phyloP scores from a whole-genome alignment of 2,113 vertebrate genomes.

The Mus pahari region DNA sequence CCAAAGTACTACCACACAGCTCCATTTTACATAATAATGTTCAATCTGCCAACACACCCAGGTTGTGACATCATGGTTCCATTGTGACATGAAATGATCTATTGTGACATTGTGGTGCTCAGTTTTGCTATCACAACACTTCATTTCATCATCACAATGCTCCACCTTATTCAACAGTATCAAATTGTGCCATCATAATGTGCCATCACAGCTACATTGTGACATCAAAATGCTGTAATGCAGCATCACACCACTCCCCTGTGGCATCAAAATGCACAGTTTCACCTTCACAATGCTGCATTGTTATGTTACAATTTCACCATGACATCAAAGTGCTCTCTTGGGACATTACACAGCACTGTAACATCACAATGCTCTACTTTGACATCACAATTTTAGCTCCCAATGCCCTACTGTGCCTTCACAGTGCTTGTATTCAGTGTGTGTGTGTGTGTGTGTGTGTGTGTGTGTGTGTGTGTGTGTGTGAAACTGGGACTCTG shows the following conservation, averaged over 20 bases:
- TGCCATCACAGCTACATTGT: background rate
- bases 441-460: background rate
- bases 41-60: background rate
- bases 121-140: background rate
- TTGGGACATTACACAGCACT: background rate
- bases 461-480: no score
- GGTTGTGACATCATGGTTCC: no score
- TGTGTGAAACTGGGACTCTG: background rate
- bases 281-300: background rate
- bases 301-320: background rate
- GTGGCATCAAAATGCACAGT: background rate
- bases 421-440: background rate
- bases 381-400: background rate
- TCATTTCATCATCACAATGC: background rate
- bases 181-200: background rate
- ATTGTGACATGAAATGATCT: background rate
- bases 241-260: background rate
- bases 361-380: background rate
- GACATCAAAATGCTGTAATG: background rate
- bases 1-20: background rate
- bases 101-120: no score
- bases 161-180: background rate
- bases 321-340: background rate
- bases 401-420: background rate
- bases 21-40: background rate